These are phyloP conservation scores for Alethe diademata DNA, from an alignment of 2,113 vertebrate genomes.

Conservation along the genomic window DNA sequence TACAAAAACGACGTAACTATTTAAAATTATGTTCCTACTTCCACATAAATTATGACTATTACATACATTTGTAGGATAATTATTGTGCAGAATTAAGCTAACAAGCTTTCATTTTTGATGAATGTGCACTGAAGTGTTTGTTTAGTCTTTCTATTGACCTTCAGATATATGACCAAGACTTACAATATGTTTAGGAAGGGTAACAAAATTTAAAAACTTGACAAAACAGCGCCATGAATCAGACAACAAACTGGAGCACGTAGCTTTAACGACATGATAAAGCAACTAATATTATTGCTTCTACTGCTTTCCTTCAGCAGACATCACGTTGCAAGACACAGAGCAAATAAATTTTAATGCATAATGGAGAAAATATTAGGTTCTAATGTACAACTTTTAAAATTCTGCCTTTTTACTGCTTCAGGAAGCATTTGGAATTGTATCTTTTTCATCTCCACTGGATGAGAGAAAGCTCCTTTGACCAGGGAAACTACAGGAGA, in stretches of 20 bases:
- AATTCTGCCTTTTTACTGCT: not conserved
- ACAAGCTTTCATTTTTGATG: not conserved
- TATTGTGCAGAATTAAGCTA: not conserved
- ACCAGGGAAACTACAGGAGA: not conserved
- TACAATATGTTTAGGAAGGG: not conserved
- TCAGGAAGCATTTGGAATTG: not conserved
- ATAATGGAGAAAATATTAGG: not conserved
- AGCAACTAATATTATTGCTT: not conserved
- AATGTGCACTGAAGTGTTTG: not conserved
- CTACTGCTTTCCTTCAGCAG: not conserved
- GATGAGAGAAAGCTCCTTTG: not conserved
- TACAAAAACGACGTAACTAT: rapidly evolving
- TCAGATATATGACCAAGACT: not conserved
- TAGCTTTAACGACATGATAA: not conserved
- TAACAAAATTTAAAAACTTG: not conserved
- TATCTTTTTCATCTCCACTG: not conserved
- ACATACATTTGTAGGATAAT: not conserved
- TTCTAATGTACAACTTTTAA: not conserved
- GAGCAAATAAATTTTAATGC: not conserved
- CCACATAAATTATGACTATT: not conserved
- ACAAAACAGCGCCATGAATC: not conserved
- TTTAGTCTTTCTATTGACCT: not conserved
- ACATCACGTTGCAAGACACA: not conserved
- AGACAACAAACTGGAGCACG: not conserved
- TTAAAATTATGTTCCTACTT: not conserved